A percentile compares a stretch with the other conserved stretches of the same genome.
Evolutionary conservation across 2,888 invertebrate species (phyloP).

Genomic region (Tetranychus piercei): DNA sequence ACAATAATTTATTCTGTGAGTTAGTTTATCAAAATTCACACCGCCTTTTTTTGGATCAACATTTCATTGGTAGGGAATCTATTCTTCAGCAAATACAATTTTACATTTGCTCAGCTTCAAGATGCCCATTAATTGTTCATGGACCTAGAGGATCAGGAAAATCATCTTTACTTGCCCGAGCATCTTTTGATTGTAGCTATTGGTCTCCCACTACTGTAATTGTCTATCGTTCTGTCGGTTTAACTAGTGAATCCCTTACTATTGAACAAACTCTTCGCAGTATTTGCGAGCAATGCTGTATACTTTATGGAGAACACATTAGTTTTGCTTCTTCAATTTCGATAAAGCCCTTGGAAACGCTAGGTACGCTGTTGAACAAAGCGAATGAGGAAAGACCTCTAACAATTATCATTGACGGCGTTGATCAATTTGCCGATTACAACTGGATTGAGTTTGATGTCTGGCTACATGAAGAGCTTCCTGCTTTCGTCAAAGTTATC

Average conservation of each 20-base stretch:
- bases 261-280: conserved; percentile 39
- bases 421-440: conserved; percentile 43
- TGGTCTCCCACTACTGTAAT: conserved; percentile 32
- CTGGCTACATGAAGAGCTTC: conserved; percentile 54
- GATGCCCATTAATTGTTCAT: conserved; percentile 48
- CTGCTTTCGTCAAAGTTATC: conserved; percentile 33
- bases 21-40: conserved; percentile 48
- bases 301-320: conserved; percentile 42
- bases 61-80: conserved; percentile 5
- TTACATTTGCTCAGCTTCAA: background rate
- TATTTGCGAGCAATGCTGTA: conserved; percentile 43
- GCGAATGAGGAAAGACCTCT: conserved; percentile 37
- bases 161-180: conserved; percentile 55
- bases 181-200: conserved; percentile 47
- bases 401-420: conserved; percentile 55
- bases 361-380: conserved; percentile 36
- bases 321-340: conserved; percentile 35
- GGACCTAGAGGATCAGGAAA: conserved; percentile 68
- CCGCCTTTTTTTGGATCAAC: background rate
- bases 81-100: background rate
- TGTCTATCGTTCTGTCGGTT: conserved; percentile 33
- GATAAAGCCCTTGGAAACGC: conserved; percentile 18
- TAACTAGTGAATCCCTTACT: conserved; percentile 47
- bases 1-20: conserved; percentile 69
- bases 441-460: conserved; percentile 49